Conservation (phyloP, 2,113 vertebrate genomes). For the Bolborhynchus lineola region DNA sequence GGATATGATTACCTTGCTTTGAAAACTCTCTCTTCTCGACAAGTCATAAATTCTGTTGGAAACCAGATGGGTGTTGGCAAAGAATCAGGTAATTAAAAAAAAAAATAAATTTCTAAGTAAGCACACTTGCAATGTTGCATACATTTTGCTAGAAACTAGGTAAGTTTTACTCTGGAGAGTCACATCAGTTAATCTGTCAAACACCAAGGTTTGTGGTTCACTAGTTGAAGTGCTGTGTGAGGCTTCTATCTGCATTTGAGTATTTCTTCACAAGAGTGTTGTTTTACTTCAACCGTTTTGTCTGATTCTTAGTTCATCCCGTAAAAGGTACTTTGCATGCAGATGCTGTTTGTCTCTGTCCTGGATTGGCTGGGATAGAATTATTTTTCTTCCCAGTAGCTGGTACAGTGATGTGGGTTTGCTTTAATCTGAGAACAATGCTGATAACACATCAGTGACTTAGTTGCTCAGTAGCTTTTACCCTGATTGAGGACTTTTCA, state of each 20-base stretch:
- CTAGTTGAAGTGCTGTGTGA: background rate
- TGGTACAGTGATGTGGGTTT: background rate
- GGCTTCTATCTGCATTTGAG: background rate
- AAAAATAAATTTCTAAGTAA: background rate
- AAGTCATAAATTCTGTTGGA: conserved; percentile 88
- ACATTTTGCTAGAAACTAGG: background rate
- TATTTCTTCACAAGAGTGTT: background rate
- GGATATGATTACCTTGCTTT: conserved; percentile 96
- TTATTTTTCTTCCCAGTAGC: background rate
- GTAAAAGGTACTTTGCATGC: background rate
- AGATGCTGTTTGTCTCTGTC: background rate
- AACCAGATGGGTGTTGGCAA: conserved; percentile 99
- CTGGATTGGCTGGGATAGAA: background rate
- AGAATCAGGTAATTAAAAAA: conserved; percentile 86
- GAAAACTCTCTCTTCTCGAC: conserved; percentile 89
- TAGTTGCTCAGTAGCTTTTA: background rate
- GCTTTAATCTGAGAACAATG: background rate
- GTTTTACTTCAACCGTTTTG: background rate
- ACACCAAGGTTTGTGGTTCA: background rate
- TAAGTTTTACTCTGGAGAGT: background rate
- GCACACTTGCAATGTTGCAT: background rate
- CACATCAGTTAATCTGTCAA: background rate
- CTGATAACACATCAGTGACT: background rate
- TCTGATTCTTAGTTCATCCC: background rate
- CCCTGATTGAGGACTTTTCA: background rate